Conservation (phyloP, 2,797 vertebrate species). For the Lepidocolaptes lacrymiger region DNA sequence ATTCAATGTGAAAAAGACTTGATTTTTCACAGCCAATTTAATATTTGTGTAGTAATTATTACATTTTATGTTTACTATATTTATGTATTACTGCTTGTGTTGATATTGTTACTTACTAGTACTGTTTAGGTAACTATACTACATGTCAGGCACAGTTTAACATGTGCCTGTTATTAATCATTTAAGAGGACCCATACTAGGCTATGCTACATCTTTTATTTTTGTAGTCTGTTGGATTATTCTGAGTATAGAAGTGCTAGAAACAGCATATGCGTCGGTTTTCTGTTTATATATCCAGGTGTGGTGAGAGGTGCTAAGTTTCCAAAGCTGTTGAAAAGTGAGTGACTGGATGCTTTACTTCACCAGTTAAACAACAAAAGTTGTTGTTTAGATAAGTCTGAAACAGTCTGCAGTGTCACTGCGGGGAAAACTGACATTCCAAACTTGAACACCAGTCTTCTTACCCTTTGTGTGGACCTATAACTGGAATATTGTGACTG, state of each 20-base stretch:
- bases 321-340: not conserved
- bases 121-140: not conserved
- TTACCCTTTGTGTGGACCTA: not conserved
- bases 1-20: not conserved
- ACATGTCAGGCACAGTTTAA: not conserved
- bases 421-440: not conserved
- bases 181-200: not conserved
- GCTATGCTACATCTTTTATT: not conserved
- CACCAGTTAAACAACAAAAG: not conserved
- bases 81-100: not conserved
- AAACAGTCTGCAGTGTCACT: not conserved
- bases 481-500: not conserved
- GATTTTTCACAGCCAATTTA: not conserved
- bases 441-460: not conserved
- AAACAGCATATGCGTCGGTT: not conserved
- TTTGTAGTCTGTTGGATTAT: not conserved
- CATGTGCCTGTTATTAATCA: not conserved
- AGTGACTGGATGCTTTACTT: slow-evolving; percentile 7
- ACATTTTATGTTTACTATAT: not conserved
- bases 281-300: not conserved
- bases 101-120: not conserved
- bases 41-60: not conserved
- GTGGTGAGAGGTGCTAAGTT: slow-evolving; percentile 21
- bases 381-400: slow-evolving; percentile 33
- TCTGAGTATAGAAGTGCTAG: not conserved